phyloP scores from a whole-genome alignment of 30 jellyfish, hydroid and myxozoan species.

The Aurelia coerulea region DNA sequence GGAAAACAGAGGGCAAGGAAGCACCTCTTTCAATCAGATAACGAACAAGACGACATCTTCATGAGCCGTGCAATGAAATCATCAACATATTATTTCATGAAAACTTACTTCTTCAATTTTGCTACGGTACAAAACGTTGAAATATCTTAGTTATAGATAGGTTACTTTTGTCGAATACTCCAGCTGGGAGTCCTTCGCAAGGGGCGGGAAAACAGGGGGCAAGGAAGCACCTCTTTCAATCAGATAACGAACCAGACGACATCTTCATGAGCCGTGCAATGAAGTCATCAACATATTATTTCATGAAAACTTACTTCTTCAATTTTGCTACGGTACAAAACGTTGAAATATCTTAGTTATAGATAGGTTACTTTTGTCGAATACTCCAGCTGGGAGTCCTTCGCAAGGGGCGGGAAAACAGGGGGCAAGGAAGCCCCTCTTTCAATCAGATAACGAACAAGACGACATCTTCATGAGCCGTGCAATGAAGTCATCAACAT shows the following conservation, averaged over 20 bases:
- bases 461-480: constrained; percentile 85
- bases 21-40: constrained; percentile 19
- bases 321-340: too few relatives aligned
- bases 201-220: too few relatives aligned
- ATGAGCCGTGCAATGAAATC: constrained; percentile 46
- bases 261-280: constrained; percentile 81
- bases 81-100: too few relatives aligned
- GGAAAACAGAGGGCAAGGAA: too few relatives aligned
- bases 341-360: too few relatives aligned
- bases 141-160: not conserved
- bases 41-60: constrained; percentile 79
- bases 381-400: constrained; percentile 82
- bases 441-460: constrained; percentile 48
- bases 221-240: not conserved
- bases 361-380: constrained; percentile 83
- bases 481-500: not conserved
- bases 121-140: too few relatives aligned
- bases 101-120: too few relatives aligned
- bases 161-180: constrained; percentile 89
- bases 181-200: constrained; percentile 61
- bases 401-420: too few relatives aligned
- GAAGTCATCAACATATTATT: too few relatives aligned
- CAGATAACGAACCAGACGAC: constrained; percentile 61
- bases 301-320: too few relatives aligned
- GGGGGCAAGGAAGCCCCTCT: not conserved